Conservation (phyloP, 2,113 vertebrate species). For the Callorhinus ursinus region DNA sequence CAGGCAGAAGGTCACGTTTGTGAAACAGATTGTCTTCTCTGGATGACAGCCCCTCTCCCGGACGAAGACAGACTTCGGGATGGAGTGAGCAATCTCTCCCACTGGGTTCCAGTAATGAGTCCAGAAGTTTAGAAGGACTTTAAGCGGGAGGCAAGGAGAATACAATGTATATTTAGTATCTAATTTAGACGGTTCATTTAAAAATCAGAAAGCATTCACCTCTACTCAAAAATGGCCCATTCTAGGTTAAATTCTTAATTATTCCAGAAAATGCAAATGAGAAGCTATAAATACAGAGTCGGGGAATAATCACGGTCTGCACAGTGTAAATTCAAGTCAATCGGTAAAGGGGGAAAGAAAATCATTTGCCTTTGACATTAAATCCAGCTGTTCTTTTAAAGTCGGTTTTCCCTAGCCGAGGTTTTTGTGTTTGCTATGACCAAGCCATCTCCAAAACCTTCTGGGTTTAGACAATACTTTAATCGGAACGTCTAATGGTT, state of each 20-base stretch:
- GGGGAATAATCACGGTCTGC: conserved; percentile 78
- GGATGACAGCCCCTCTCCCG: neutral
- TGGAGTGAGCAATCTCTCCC: conserved; percentile 1
- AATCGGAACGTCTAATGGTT: conserved; percentile 79
- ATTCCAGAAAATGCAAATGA: conserved; percentile 82
- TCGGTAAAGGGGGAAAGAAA: conserved; percentile 73
- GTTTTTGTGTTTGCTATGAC: conserved; percentile 62
- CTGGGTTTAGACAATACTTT: conserved; percentile 79
- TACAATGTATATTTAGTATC: conserved; percentile 75
- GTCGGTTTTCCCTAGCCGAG: conserved; percentile 58
- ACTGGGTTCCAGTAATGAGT: conserved; percentile 52
- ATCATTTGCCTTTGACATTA: conserved; percentile 75
- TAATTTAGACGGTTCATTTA: conserved; percentile 77
- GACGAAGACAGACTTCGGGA: neutral
- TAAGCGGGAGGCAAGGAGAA: conserved; percentile 65
- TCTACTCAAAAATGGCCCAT: conserved; percentile 78
- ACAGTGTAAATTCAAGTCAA: conserved; percentile 79
- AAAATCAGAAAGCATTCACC: conserved; percentile 82
- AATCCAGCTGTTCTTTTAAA: conserved; percentile 75
- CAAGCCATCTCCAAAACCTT: conserved; percentile 63
- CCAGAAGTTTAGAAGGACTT: conserved; percentile 64
- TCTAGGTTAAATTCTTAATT: conserved; percentile 85
- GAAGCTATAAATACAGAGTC: conserved; percentile 80
- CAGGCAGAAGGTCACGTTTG: neutral
- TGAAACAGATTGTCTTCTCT: neutral